Evolutionary conservation across 2,888 invertebrate species (phyloP).

Genomic region (Tinea trinotella): DNA sequence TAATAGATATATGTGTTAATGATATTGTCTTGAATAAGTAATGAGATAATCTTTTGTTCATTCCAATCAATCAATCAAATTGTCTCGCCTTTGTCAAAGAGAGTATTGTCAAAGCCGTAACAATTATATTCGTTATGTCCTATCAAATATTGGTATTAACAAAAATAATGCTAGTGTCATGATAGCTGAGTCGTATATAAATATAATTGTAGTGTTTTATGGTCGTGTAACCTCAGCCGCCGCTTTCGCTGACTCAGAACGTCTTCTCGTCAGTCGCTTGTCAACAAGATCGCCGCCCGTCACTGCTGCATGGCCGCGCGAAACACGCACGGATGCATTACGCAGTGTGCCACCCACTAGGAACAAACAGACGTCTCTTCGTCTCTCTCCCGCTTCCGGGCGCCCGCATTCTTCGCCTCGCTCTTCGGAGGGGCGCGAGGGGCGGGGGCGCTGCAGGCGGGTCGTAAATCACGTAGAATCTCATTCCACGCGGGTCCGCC

Average conservation of each 20-base stretch:
- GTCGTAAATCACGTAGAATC: slow-evolving; percentile 71
- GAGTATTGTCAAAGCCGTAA: too few relatives aligned
- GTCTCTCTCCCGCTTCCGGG: not conserved
- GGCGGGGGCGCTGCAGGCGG: slow-evolving; percentile 70
- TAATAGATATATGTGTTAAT: too few relatives aligned
- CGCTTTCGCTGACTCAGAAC: not conserved
- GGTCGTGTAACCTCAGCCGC: too few relatives aligned
- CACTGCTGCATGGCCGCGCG: slow-evolving; percentile 65
- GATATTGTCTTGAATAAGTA: too few relatives aligned
- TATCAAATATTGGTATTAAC: too few relatives aligned
- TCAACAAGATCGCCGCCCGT: slow-evolving; percentile 65
- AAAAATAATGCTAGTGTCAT: too few relatives aligned
- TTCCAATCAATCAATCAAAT: too few relatives aligned
- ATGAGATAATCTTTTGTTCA: too few relatives aligned
- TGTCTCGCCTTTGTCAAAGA: too few relatives aligned
- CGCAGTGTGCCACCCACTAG: slow-evolving; percentile 61
- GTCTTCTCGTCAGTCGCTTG: slow-evolving; percentile 50
- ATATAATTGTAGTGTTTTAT: too few relatives aligned
- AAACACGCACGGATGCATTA: slow-evolving; percentile 72
- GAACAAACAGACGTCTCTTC: slow-evolving; percentile 30
- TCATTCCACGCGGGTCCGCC: slow-evolving; percentile 73
- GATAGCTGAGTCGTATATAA: too few relatives aligned
- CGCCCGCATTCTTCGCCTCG: slow-evolving; percentile 33
- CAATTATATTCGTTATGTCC: too few relatives aligned
- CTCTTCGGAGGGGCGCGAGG: slow-evolving; percentile 36